Percentiles rank a stretch among this genome's conserved stretches.
These are phyloP conservation scores for Acleris emargana DNA, from an alignment of 2,888 invertebrate species.

Conservation along the genomic window DNA sequence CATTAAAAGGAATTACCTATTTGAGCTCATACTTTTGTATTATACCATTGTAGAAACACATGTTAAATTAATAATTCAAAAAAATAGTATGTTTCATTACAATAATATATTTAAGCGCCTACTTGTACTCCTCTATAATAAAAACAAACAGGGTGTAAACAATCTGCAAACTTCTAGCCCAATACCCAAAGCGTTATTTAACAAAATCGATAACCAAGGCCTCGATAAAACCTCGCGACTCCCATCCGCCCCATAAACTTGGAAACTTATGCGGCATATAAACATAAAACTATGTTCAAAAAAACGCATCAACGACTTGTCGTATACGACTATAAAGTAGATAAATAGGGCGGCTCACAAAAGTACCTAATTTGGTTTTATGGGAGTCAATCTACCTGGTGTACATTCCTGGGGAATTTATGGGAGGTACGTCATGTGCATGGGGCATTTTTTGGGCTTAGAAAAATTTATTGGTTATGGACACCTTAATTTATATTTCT, in stretches of 20 bases:
- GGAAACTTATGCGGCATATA: slow-evolving; percentile 41
- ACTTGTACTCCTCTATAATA: too few species aligned
- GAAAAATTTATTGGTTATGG: slow-evolving; percentile 65
- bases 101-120: too few species aligned
- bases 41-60: too few species aligned
- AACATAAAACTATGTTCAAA: slow-evolving; percentile 41
- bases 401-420: slow-evolving; percentile 68
- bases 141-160: too few species aligned
- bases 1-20: too few species aligned
- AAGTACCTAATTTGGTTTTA: slow-evolving; percentile 70
- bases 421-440: slow-evolving; percentile 70
- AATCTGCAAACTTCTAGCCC: slow-evolving; percentile 13
- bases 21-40: too few species aligned
- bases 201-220: slow-evolving; percentile 22
- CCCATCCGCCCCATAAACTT: slow-evolving; percentile 41
- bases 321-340: slow-evolving; percentile 54
- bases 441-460: slow-evolving; percentile 47
- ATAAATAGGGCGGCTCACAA: slow-evolving; percentile 59
- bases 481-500: slow-evolving; percentile 24
- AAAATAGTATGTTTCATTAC: too few species aligned
- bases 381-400: slow-evolving; percentile 61
- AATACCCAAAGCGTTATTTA: slow-evolving; percentile 25
- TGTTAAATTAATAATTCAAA: too few species aligned
- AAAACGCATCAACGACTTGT: slow-evolving; percentile 54
- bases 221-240: slow-evolving; percentile 36